Conservation (phyloP, 1,140 invertebrate genomes). For the Trichonephila clavipes region DNA sequence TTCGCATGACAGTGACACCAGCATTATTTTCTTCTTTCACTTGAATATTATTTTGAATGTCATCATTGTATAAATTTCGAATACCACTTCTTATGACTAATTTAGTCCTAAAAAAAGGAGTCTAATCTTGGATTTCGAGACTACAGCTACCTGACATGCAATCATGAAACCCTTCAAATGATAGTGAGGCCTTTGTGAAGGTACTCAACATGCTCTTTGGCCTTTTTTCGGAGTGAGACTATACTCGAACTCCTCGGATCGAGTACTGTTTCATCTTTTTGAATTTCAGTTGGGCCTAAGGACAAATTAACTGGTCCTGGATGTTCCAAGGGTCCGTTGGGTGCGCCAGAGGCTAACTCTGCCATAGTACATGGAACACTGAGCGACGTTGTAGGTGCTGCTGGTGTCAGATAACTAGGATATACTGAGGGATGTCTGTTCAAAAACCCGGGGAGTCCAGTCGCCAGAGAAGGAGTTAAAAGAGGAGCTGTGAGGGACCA, state of each 20-base stretch:
- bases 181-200: conserved; percentile 87
- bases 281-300: conserved; percentile 69
- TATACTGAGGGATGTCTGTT: conserved; percentile 89
- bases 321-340: conserved; percentile 32
- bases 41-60: no score
- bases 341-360: conserved; percentile 40
- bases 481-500: conserved; percentile 90
- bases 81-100: not conserved
- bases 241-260: conserved; percentile 91
- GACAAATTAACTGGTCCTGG: conserved; percentile 77
- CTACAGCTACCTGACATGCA: not conserved
- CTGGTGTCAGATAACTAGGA: conserved; percentile 92
- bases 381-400: conserved; percentile 80
- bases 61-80: not conserved
- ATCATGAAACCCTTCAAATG: not conserved
- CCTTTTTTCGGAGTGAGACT: conserved; percentile 92
- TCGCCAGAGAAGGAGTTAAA: conserved; percentile 83
- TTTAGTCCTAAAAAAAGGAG: not conserved
- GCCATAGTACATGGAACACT: conserved; percentile 58
- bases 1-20: no score
- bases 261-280: conserved; percentile 38
- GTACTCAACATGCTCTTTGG: conserved; percentile 95
- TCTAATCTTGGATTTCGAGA: not conserved
- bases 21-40: no score
- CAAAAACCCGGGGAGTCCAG: conserved; percentile 89